phyloP scores from a whole-genome alignment of 2,888 invertebrate genomes.

The Dryobotodes eremita region DNA sequence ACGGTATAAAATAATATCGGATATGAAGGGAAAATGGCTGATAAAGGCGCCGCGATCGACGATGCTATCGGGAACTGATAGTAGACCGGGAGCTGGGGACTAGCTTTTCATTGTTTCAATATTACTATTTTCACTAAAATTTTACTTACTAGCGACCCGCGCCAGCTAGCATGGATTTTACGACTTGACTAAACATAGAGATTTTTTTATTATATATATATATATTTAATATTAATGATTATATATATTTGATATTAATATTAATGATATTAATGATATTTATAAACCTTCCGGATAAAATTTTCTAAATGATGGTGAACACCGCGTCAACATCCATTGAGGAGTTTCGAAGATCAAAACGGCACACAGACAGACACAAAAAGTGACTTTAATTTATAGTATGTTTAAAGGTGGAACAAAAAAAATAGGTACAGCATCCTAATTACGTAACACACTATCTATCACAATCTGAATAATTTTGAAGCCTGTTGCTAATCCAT shows the following conservation, averaged over 20 bases:
- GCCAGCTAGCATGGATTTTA: not conserved
- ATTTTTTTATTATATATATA: not conserved
- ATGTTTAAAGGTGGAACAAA: too few relatives aligned
- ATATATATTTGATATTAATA: not conserved
- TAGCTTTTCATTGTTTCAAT: not conserved
- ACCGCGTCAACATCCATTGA: not conserved
- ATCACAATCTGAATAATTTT: too few relatives aligned
- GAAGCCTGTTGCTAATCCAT: too few relatives aligned
- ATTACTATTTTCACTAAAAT: not conserved
- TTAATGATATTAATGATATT: not conserved
- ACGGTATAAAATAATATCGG: constrained; percentile 76
- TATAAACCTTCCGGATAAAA: not conserved
- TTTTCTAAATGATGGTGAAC: not conserved
- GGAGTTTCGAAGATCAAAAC: not conserved
- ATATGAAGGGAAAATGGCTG: constrained; percentile 76
- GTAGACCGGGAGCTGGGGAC: constrained; percentile 47
- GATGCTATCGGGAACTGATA: constrained; percentile 67
- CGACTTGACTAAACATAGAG: not conserved
- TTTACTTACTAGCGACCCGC: not conserved
- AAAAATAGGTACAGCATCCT: too few relatives aligned
- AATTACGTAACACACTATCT: too few relatives aligned
- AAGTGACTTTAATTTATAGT: too few relatives aligned
- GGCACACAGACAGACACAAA: not conserved
- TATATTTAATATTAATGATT: not conserved
- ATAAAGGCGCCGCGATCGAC: constrained; percentile 74